Percentiles rank a stretch among this genome's conserved stretches.
Evolutionary conservation across 2,888 invertebrate species (phyloP).

Genomic region (Coronaproctus castanopsis): DNA sequence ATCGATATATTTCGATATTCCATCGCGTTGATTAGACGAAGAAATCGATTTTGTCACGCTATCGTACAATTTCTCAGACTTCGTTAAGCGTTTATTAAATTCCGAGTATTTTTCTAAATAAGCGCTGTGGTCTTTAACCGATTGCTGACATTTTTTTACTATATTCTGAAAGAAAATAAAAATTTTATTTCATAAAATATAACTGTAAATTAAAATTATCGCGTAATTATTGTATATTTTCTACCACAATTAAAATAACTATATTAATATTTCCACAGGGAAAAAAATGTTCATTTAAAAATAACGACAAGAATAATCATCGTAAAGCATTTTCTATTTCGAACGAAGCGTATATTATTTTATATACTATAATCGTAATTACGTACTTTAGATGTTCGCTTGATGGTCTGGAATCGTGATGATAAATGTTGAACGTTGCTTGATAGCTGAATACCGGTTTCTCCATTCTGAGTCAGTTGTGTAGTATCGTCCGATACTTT

Average conservation of each 20-base stretch:
- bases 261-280: too few relatives aligned
- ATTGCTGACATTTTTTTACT: constrained; percentile 77
- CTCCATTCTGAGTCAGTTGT: constrained; percentile 50
- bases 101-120: constrained; percentile 68
- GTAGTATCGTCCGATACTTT: constrained; percentile 67
- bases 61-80: constrained; percentile 50
- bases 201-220: background rate
- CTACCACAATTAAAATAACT: too few relatives aligned
- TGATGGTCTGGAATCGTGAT: constrained; percentile 72
- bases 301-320: too few relatives aligned
- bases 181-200: background rate
- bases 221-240: too few relatives aligned
- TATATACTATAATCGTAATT: too few relatives aligned
- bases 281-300: too few relatives aligned
- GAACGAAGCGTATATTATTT: too few relatives aligned
- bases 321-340: too few relatives aligned
- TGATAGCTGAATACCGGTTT: constrained; percentile 60
- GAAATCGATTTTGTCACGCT: constrained; percentile 13
- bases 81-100: constrained; percentile 58
- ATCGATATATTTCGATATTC: constrained; percentile 45
- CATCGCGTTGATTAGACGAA: constrained; percentile 22
- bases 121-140: constrained; percentile 54
- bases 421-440: constrained; percentile 75
- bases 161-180: constrained; percentile 37
- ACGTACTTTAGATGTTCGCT: constrained; percentile 54